phyloP scores from a whole-genome alignment of 2,113 vertebrate species.

The Macquaria ambigua region DNA sequence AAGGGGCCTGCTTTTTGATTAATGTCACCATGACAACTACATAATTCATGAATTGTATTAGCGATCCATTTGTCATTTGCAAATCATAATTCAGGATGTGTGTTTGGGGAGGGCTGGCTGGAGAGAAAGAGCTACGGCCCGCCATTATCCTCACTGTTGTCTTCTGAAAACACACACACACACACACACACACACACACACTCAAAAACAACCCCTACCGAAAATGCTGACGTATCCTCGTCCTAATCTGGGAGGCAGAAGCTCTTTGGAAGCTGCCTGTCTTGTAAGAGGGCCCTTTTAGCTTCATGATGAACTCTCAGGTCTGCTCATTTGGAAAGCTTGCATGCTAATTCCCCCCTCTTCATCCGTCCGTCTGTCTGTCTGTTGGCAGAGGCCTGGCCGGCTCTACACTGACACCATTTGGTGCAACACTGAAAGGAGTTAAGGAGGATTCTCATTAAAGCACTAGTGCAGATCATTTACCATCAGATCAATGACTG shows the following conservation, averaged over 20 bases:
- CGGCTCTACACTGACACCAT: slow-evolving; percentile 74
- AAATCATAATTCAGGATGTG: slow-evolving; percentile 81
- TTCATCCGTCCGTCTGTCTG: slow-evolving; percentile 51
- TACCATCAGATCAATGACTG: slow-evolving; percentile 62
- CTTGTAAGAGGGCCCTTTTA: slow-evolving; percentile 55
- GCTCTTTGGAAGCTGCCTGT: slow-evolving; percentile 51
- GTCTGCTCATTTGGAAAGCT: slow-evolving; percentile 62
- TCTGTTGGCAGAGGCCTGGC: slow-evolving; percentile 45
- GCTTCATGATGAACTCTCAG: slow-evolving; percentile 68
- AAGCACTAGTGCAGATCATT: slow-evolving; percentile 54
- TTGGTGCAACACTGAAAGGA: slow-evolving; percentile 64
- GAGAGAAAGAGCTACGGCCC: slow-evolving; percentile 44
- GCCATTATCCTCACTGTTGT: slow-evolving; percentile 55
- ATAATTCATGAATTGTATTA: slow-evolving; percentile 88
- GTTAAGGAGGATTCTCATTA: slow-evolving; percentile 59
- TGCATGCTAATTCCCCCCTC: slow-evolving; percentile 54
- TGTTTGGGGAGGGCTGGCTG: slow-evolving; percentile 62
- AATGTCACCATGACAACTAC: slow-evolving; percentile 86
- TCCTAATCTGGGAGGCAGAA: slow-evolving; percentile 57
- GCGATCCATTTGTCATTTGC: slow-evolving; percentile 84
- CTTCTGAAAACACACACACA: slow-evolving; percentile 17
- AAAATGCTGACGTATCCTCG: slow-evolving; percentile 60
- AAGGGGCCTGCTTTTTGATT: slow-evolving; percentile 79
- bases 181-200: slow-evolving; percentile 21
- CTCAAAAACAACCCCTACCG: neutral